Evolutionary conservation across 2,888 invertebrate genomes (phyloP), one percentile per base, ranked within the genome.

Genomic region (Machimus atricapillus): DNA sequence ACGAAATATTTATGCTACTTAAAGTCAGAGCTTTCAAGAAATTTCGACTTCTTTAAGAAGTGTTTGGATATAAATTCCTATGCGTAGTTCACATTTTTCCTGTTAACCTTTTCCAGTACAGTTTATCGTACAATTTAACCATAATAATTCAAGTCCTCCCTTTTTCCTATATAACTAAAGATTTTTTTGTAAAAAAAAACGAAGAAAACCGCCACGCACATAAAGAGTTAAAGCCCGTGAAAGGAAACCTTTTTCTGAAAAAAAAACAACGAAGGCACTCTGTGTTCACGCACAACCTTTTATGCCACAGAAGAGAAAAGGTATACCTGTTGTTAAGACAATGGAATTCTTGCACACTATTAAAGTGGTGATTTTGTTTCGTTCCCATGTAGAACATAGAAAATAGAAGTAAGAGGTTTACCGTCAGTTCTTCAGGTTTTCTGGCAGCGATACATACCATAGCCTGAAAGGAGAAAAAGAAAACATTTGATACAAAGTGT

Each of bases 391-490:
- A 66, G 52, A 66, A 66, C 66, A 66, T 27, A 66, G 66, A 66
- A 66, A 66, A 66, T 66, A 66, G 66, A 19, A 66, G 27, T 23
- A 23, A 66, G 66, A 66, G 66, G 66, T 66, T 66, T 27, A 12
- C 66, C 66, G 19, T 27, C 66, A 27, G 66, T 27, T 23, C 66
- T 66, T 19, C 27, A 66, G 66, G 66, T 66, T 66, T 27, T 27
- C 66, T 27, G 27, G 66, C 23, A 19, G 66, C 12, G 12, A 19
- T 56, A 66, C 82, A 66, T 66, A 66, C 66, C 82, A 83, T 34
- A 40, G 19, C 82, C 52, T 52, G 82, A 66, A 83, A 83, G 40
- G 27, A 83, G 82, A 83, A 83, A 83, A 83, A 52, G 40, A 83
- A 66, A 66, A n/a, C 34, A 83, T 37, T 83, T 66, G 40, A 83